A percentile compares a stretch with the other conserved stretches of the same genome.
Evolutionary conservation across 2,113 vertebrate species (phyloP).

Genomic region (Tachysurus fulvidraco): DNA sequence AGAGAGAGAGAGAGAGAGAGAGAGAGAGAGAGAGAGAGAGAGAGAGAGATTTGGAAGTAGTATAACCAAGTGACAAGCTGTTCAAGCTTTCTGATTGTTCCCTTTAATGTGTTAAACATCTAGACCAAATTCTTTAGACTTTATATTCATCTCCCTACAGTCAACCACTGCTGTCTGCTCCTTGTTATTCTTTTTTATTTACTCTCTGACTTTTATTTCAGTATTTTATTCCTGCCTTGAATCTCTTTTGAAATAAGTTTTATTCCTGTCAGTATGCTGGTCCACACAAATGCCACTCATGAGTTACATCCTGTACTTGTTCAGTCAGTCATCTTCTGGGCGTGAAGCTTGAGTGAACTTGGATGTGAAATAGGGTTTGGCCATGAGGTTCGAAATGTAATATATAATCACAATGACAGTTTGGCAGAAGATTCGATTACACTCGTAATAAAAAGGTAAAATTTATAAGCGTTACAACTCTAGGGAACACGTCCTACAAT

Average conservation of each 20-base stretch:
- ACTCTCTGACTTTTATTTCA: not conserved
- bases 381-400: not conserved
- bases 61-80: not conserved
- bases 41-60: conserved; percentile 14
- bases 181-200: not conserved
- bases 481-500: not conserved
- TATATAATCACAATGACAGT: not conserved
- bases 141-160: not conserved
- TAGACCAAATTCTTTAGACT: not conserved
- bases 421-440: not conserved
- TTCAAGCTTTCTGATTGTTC: not conserved
- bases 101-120: not conserved
- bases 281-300: not conserved
- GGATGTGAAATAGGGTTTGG: not conserved
- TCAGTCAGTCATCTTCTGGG: not conserved
- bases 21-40: not conserved
- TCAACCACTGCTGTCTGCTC: not conserved
- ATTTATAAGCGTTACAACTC: not conserved
- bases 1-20: conserved; percentile 10
- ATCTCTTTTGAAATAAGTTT: not conserved
- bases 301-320: not conserved
- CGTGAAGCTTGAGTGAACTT: not conserved
- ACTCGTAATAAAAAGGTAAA: not conserved
- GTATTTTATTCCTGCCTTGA: not conserved
- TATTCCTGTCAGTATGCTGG: not conserved